Base-by-base conservation (phyloP, 2,888 invertebrate genomes). In the Pandemis cinnamomeana region DNA sequence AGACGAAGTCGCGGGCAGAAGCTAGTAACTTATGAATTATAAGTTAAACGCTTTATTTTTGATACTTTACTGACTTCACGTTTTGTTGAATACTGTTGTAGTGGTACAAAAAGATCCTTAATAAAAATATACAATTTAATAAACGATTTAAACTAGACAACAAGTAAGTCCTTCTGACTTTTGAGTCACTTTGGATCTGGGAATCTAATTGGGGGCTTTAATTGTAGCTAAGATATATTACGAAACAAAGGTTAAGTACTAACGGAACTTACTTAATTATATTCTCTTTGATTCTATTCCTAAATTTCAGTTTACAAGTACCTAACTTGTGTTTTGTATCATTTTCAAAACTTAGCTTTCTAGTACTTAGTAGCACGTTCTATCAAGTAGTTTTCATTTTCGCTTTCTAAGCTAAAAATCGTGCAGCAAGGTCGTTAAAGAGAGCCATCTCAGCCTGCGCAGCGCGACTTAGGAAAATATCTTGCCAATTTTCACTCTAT, bases 361-460 rank as follows among this genome's bases (percentile, higher is more conserved):
- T 8, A 63, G 46, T 55, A 58, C 68, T 68, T 72, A 68, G 72
- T 72, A 64, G 69, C 72, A 69, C 72, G 63, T 72, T 72, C 62
- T 58, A 72, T 42, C 68, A 68, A 72, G 72, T 72, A 72, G 63
- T 63, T 72, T 72, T 64, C 72, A 69, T 68, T 72, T 64, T 20
- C 60, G 68, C 27, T 48, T 72, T 46, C 68, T 63, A 48, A 42
- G 72, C 72, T 72, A 64, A 55, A 71, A 72, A 69, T 58, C 72
- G 58, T 41, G 58, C n/a, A 44, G 62, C 7, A 63, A 44, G 62
- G 46, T 67, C 72, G 72, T 72, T 68, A 67, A 67, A 72, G 61
- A 64, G 27, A 42, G 36, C 55, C 72, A 70, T 70, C 46, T 70
- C 27, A 48, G 63, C 68, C 63, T 42, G 41, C 48, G 48, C 13